Evolutionary conservation across 1,140 invertebrate species (phyloP).

Genomic region (Lutraria rhynchaena): DNA sequence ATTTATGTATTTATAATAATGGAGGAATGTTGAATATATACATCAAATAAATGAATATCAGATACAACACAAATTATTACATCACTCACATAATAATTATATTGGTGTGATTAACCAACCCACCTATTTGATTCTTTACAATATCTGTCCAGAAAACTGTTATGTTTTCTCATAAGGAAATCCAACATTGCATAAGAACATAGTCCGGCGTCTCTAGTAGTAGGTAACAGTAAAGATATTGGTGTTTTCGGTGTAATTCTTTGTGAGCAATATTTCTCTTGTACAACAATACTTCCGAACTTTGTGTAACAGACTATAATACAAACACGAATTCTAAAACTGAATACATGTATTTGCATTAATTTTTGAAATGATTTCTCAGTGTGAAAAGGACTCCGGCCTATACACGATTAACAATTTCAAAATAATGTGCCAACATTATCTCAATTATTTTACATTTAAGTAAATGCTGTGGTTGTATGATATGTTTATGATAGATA

Average conservation of each 20-base stretch:
- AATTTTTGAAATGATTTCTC: no score
- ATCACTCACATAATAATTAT: no score
- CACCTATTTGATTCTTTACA: conserved; percentile 23
- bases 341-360: no score
- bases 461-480: no score
- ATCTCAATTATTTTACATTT: no score
- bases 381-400: no score
- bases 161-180: conserved; percentile 65
- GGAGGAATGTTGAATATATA: background rate
- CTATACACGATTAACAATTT: no score
- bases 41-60: background rate
- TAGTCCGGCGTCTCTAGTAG: conserved; percentile 56
- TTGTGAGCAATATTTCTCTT: conserved; percentile 51
- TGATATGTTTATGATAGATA: no score
- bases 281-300: conserved; percentile 43
- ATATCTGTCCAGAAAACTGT: conserved; percentile 66
- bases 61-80: no score
- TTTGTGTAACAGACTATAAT: conserved; percentile 51
- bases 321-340: no score
- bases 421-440: no score
- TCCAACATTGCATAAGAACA: conserved; percentile 62
- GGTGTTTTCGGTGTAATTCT: conserved; percentile 17
- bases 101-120: background rate
- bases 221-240: conserved; percentile 18
- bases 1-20: background rate